phyloP scores from a whole-genome alignment of 2,113 vertebrate species.

The Donacobius atricapilla region DNA sequence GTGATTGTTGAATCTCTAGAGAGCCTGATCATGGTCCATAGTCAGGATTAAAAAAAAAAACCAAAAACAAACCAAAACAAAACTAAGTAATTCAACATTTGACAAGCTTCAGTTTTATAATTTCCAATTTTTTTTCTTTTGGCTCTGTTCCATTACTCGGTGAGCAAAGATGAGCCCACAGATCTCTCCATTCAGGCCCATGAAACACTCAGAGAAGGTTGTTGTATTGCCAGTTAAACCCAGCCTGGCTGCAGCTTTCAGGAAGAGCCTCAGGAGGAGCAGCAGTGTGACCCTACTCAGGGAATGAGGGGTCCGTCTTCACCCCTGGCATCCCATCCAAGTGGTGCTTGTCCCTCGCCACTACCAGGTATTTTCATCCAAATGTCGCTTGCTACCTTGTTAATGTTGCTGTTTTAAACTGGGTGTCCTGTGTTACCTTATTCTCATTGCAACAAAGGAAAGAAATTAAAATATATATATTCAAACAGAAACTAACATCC shows the following conservation, averaged over 20 bases:
- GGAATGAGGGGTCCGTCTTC: background rate
- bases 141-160: background rate
- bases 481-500: rapidly evolving
- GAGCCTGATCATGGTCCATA: background rate
- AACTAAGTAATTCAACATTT: background rate
- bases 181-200: background rate
- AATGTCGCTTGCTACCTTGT: background rate
- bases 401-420: background rate
- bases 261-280: background rate
- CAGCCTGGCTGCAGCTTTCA: background rate
- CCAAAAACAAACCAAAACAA: background rate
- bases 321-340: background rate
- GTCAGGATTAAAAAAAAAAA: background rate
- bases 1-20: background rate
- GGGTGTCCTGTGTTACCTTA: background rate
- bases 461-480: background rate
- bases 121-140: background rate
- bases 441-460: background rate
- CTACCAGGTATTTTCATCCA: background rate
- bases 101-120: background rate
- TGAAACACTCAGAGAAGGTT: background rate
- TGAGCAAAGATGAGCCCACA: background rate
- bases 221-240: background rate
- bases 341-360: background rate
- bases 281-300: background rate